phyloP scores from a whole-genome alignment of 2,113 vertebrate species.

The Dasypus novemcinctus region DNA sequence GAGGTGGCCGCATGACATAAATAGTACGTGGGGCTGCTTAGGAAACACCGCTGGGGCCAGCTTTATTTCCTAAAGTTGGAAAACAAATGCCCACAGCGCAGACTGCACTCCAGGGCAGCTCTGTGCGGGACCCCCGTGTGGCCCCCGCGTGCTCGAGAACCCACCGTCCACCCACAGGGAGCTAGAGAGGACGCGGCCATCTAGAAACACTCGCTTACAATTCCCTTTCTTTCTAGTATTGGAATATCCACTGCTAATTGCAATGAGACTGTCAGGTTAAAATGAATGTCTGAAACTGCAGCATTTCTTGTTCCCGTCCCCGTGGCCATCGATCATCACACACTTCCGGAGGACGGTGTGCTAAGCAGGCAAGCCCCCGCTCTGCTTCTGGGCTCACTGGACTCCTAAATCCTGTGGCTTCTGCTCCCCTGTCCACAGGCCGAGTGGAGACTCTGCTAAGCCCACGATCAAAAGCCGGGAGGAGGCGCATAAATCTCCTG shows the following conservation, averaged over 20 bases:
- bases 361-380: background rate
- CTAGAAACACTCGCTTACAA: fast-evolving
- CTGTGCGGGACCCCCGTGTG: background rate
- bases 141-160: background rate
- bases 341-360: no score
- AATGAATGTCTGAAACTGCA: background rate
- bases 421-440: fast-evolving
- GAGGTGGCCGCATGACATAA: background rate
- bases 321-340: no score
- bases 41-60: background rate
- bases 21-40: background rate
- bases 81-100: fast-evolving
- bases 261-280: no score
- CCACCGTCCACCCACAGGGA: fast-evolving
- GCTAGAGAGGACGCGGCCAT: background rate
- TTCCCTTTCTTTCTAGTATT: fast-evolving
- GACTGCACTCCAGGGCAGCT: background rate
- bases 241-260: background rate
- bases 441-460: background rate
- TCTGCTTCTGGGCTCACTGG: fast-evolving
- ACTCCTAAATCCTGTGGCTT: fast-evolving
- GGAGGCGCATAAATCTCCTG: background rate
- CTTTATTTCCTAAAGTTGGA: background rate
- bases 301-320: fast-evolving
- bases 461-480: fast-evolving